Percentiles rank a stretch among this genome's conserved stretches.
phyloP scores from a whole-genome alignment of 1,140 invertebrate species.

The Brachionus koreanus region DNA sequence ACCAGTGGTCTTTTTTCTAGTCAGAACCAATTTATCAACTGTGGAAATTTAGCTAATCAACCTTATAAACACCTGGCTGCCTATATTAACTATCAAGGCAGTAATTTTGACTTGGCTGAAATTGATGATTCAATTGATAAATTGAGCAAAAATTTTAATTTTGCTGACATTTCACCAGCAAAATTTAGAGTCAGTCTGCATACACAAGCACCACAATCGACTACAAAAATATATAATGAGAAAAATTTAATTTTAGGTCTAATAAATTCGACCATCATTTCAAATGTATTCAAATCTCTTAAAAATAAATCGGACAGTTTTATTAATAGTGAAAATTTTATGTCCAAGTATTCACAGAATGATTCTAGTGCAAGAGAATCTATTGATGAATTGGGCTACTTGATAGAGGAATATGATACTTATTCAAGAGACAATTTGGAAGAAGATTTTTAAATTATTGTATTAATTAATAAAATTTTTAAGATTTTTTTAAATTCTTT shows the following conservation, averaged over 20 bases:
- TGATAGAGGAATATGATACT: not conserved
- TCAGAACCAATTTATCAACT: not conserved
- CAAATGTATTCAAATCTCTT: not conserved
- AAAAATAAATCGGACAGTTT: not conserved
- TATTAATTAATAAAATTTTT: not conserved
- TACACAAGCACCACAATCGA: not conserved
- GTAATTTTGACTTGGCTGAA: not conserved
- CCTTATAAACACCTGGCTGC: not conserved
- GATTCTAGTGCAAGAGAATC: not conserved
- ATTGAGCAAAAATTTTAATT: not conserved
- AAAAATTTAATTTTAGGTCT: not conserved
- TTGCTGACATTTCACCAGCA: not conserved
- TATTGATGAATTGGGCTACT: not conserved
- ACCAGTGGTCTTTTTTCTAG: not conserved
- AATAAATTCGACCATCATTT: not conserved
- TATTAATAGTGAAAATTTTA: not conserved
- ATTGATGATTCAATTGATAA: not conserved
- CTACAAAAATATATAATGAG: not conserved
- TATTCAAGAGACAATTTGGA: not conserved
- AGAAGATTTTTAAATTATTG: not conserved
- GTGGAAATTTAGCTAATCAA: not conserved
- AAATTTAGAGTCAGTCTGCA: not conserved
- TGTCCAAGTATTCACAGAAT: not conserved
- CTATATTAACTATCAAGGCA: not conserved
- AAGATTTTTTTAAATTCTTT: not conserved